phyloP scores from a whole-genome alignment of 2,888 invertebrate species.

The Ptychoptera albimana region DNA sequence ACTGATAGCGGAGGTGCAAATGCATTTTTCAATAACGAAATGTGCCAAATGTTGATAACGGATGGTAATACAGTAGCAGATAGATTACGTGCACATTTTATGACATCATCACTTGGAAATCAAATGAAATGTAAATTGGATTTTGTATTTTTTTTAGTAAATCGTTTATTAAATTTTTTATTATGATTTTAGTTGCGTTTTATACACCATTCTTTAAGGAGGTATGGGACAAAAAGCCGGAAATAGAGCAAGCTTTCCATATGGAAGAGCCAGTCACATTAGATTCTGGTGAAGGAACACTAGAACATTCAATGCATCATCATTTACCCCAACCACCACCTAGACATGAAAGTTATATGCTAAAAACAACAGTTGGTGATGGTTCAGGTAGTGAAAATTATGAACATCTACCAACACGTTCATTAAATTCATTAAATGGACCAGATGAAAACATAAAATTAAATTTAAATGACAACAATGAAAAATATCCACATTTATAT shows the following conservation, averaged over 20 bases:
- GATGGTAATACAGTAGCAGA: slow-evolving; percentile 90
- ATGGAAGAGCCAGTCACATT: slow-evolving; percentile 53
- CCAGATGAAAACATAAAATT: slow-evolving; percentile 33
- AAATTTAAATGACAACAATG: slow-evolving; percentile 50
- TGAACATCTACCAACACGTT: slow-evolving; percentile 40
- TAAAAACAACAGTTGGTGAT: slow-evolving; percentile 39
- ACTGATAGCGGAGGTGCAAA: slow-evolving; percentile 80
- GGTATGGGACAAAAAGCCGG: slow-evolving; percentile 90
- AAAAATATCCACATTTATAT: slow-evolving; percentile 46
- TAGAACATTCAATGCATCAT: slow-evolving; percentile 49
- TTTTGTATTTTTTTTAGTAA: background rate
- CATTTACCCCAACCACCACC: slow-evolving; percentile 45
- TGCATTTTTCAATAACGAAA: slow-evolving; percentile 78
- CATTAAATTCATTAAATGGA: slow-evolving; percentile 35
- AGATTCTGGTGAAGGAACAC: slow-evolving; percentile 52
- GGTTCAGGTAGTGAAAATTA: slow-evolving; percentile 49
- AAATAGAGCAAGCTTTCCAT: slow-evolving; percentile 84
- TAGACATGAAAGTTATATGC: slow-evolving; percentile 61
- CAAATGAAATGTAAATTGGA: slow-evolving; percentile 63
- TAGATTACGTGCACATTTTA: slow-evolving; percentile 76
- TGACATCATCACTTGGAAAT: slow-evolving; percentile 72
- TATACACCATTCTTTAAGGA: slow-evolving; percentile 93
- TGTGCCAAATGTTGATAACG: slow-evolving; percentile 78
- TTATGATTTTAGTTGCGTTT: slow-evolving; percentile 54
- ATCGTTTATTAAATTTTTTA: background rate